Percentiles rank a stretch among this genome's conserved stretches.
These are phyloP conservation scores for Pristis pectinata DNA, from an alignment of 2,797 vertebrate genomes.

Conservation along the genomic window DNA sequence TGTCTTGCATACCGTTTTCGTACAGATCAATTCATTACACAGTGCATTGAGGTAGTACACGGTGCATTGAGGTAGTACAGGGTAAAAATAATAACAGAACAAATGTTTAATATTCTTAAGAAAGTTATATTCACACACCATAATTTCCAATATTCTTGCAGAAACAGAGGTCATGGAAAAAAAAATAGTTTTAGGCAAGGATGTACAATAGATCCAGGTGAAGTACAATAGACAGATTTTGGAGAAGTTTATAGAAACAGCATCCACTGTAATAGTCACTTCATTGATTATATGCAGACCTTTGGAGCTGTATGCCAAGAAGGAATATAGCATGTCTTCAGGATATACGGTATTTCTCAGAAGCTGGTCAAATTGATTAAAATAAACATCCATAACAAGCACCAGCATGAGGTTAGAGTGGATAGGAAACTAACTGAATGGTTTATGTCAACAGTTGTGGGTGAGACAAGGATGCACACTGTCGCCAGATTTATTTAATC, in stretches of 20 bases:
- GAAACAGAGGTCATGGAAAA: neutral
- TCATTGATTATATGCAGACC: neutral
- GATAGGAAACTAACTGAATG: neutral
- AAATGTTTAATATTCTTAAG: too few species aligned
- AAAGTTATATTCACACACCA: neutral
- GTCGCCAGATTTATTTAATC: neutral
- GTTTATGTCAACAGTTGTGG: slow-evolving; percentile 12
- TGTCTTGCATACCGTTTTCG: too few species aligned
- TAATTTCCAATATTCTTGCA: neutral
- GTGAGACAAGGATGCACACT: neutral
- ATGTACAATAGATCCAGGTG: neutral
- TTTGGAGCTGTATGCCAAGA: neutral
- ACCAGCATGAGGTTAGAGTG: neutral
- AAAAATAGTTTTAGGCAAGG: neutral
- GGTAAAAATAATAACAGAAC: too few species aligned
- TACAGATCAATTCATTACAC: too few species aligned
- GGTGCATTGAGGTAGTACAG: too few species aligned
- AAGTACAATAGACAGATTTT: neutral
- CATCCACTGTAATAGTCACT: neutral
- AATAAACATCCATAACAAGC: neutral
- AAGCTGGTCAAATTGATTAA: slow-evolving; percentile 7
- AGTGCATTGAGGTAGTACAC: too few species aligned
- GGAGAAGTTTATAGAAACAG: neutral
- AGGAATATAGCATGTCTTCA: neutral
- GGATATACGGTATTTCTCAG: neutral